These are phyloP conservation scores for Corythoichthys intestinalis DNA, from an alignment of 2,113 vertebrate genomes.

Conservation along the genomic window DNA sequence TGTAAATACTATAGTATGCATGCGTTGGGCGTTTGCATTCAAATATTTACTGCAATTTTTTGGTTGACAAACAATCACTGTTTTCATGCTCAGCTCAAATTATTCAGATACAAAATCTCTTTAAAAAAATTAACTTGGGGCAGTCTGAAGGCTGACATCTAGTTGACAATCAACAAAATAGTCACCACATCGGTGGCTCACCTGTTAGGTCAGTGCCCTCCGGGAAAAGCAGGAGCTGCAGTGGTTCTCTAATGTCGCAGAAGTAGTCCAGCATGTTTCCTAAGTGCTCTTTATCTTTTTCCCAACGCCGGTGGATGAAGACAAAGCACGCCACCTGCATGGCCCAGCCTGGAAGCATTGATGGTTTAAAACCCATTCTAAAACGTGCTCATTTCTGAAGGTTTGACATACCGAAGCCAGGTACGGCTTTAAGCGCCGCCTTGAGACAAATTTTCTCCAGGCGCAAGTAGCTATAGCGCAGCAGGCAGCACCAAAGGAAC, in stretches of 20 bases:
- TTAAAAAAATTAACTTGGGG: too few relatives aligned
- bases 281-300: conserved; percentile 86
- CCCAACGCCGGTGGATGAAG: conserved; percentile 93
- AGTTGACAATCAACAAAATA: background rate
- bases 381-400: background rate
- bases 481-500: conserved; percentile 96
- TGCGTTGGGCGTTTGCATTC: too few relatives aligned
- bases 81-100: too few relatives aligned
- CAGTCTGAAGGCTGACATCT: too few relatives aligned
- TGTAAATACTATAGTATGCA: too few relatives aligned
- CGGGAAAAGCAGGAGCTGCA: conserved; percentile 95
- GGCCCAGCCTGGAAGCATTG: conserved; percentile 83
- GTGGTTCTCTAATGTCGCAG: conserved; percentile 88
- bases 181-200: conserved; percentile 48
- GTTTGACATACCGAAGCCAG: conserved; percentile 85
- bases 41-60: too few relatives aligned
- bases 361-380: background rate
- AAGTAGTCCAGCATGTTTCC: conserved; percentile 94
- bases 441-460: conserved; percentile 98
- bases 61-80: too few relatives aligned
- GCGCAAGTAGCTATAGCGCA: conserved; percentile 95
- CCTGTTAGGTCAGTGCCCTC: conserved; percentile 98
- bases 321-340: conserved; percentile 97
- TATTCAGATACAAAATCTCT: too few relatives aligned
- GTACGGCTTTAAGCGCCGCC: conserved; percentile 88